Conservation (phyloP, 2,797 vertebrate species). For the Ispidina lecontei region DNA sequence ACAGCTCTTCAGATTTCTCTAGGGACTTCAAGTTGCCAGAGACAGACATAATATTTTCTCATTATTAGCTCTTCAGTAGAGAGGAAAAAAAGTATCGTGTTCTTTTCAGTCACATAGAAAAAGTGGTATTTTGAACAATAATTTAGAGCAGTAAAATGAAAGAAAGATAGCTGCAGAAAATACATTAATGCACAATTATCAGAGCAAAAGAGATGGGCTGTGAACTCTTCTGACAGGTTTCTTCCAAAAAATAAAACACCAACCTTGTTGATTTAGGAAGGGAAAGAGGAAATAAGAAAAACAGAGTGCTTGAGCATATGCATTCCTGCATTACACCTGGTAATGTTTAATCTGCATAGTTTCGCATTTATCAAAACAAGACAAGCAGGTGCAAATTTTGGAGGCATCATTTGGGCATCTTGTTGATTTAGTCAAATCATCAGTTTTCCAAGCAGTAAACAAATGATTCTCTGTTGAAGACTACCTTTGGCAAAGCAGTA, state of each 20-base stretch:
- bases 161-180: slow-evolving; percentile 8
- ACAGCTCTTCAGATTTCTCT: slow-evolving; percentile 72
- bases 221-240: slow-evolving; percentile 32
- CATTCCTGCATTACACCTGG: neutral
- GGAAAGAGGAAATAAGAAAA: neutral
- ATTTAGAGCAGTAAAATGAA: slow-evolving; percentile 63
- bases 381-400: slow-evolving; percentile 18
- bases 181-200: slow-evolving; percentile 53
- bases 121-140: slow-evolving; percentile 63
- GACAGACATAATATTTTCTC: slow-evolving; percentile 77
- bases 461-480: slow-evolving; percentile 1
- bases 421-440: slow-evolving; percentile 1
- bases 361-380: slow-evolving; percentile 37
- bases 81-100: slow-evolving; percentile 36
- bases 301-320: neutral
- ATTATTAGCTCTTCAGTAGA: slow-evolving; percentile 75
- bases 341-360: slow-evolving; percentile 8
- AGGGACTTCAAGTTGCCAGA: slow-evolving; percentile 71
- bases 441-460: neutral
- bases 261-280: slow-evolving; percentile 25
- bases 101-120: slow-evolving; percentile 62
- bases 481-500: neutral
- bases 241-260: neutral
- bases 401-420: neutral
- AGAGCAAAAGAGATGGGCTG: slow-evolving; percentile 34